A percentile compares a stretch with the other conserved stretches of the same genome.
phyloP scores from a whole-genome alignment of 2,797 vertebrate species.

The Lophotriccus pileatus region DNA sequence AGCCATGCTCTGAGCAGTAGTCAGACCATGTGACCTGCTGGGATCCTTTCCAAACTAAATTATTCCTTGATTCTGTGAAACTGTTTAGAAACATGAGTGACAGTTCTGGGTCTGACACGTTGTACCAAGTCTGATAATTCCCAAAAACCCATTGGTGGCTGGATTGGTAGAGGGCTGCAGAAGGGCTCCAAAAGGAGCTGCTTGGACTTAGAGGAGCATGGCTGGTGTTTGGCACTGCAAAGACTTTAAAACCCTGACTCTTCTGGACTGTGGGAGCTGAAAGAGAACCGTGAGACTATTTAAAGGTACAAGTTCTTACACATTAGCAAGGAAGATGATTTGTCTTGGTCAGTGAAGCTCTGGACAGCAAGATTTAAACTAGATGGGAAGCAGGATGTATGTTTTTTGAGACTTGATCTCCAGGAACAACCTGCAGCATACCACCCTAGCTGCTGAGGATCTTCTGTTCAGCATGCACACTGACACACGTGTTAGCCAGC shows the following conservation, averaged over 20 bases:
- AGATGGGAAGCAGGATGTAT: not conserved
- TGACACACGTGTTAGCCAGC: not conserved
- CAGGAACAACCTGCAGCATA: not conserved
- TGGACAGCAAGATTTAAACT: not conserved
- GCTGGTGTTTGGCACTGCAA: not conserved
- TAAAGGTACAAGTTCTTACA: not conserved
- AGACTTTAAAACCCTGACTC: not conserved
- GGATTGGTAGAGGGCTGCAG: not conserved
- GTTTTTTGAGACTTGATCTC: not conserved
- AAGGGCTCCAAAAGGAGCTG: not conserved
- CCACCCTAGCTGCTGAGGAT: not conserved
- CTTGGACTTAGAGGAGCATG: not conserved
- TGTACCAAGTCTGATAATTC: not conserved
- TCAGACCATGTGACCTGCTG: not conserved
- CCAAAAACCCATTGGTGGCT: not conserved
- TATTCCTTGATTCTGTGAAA: constrained; percentile 39
- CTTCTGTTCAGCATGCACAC: not conserved
- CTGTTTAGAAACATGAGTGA: constrained; percentile 1
- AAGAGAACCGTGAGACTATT: rapidly evolving
- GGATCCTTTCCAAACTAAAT: constrained; percentile 45
- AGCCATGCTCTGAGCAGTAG: not conserved
- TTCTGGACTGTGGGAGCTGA: not conserved
- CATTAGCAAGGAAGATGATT: not conserved
- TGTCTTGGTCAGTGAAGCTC: not conserved
- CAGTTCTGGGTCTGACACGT: not conserved